Evolutionary conservation across 2,888 invertebrate species (phyloP).

Genomic region (Periphyllus acericola): DNA sequence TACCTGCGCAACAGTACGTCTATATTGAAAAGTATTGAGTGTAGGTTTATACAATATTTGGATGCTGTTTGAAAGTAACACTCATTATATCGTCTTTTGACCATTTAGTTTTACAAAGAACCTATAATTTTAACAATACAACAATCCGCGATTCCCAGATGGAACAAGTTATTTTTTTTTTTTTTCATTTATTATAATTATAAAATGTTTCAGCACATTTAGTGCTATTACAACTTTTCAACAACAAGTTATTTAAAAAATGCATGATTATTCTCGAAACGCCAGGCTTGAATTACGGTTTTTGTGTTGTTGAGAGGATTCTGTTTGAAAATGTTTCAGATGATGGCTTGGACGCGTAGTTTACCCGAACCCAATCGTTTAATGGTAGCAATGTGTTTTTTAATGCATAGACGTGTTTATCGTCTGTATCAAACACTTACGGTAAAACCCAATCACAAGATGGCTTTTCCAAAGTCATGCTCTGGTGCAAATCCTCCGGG

Average conservation of each 20-base stretch:
- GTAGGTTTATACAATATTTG: too few relatives aligned
- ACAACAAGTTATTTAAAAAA: neutral
- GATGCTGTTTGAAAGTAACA: too few relatives aligned
- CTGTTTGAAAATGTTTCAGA: neutral
- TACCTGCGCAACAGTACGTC: neutral
- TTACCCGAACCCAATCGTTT: constrained; percentile 28
- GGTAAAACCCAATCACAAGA: constrained; percentile 37
- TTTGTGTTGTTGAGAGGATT: neutral
- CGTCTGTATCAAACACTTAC: constrained; percentile 24
- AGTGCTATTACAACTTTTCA: too few relatives aligned
- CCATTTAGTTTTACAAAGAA: neutral
- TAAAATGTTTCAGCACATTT: too few relatives aligned
- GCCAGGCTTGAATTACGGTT: too few relatives aligned
- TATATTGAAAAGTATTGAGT: neutral
- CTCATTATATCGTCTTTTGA: neutral
- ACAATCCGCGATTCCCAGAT: neutral
- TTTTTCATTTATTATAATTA: too few relatives aligned
- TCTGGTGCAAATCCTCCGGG: constrained; percentile 32
- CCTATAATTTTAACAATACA: neutral
- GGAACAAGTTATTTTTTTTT: neutral
- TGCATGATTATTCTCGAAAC: too few relatives aligned
- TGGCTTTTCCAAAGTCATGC: constrained; percentile 33
- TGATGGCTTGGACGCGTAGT: neutral
- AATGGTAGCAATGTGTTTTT: constrained; percentile 21
- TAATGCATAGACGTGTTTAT: constrained; percentile 11